Evolutionary conservation across 2,797 vertebrate species (phyloP), one percentile per base, ranked within the genome.

Genomic region (Acrocephalus scirpaceus): DNA sequence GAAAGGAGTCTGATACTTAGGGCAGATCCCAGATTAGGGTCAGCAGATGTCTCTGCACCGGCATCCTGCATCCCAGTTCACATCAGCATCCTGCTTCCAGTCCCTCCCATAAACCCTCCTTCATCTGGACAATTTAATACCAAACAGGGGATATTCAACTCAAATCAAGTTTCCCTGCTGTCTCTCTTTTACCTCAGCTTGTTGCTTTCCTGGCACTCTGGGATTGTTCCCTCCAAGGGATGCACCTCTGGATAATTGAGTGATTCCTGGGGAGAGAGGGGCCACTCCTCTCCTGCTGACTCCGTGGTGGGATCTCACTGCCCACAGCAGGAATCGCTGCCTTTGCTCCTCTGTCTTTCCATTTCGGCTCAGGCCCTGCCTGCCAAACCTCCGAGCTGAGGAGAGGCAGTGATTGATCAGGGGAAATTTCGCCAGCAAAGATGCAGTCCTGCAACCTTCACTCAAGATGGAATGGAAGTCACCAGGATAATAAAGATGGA

Each of bases 401-500:
- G 66, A 66, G 69, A 54, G 38, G 45, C 26, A 34, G 34, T 53
- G 57, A 88, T 40, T 19, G 79, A 51, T 47, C 56, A 25, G 57
- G 79, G 3, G 5, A 91, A 77, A 91, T 86, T 78, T 62, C 7
- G 1, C 44, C 56, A 36, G 50, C 32, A 60, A 66, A 86, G 66
- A 13, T 27, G 47, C 58, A 34, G 36, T 11, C 71, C 61, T 56
- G 5, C 50, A 70, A 2, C 38, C 74, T 19, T 76, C 30, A n/a
- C 38, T 42, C 30, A 19, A 19, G 70, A 92, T 18, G 64, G 76
- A 81, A 65, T 58, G 64, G 74, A 85, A 92, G 45, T 30, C 86
- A 42, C 29, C 44, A 19, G 40, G 50, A 50, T 88, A 93, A 92
- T 81, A 73, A 92, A 94, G 94, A 85, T 64, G 86, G 80, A 91